phyloP scores from a whole-genome alignment of 2,888 invertebrate genomes.

The Chrysodeixis includens region DNA sequence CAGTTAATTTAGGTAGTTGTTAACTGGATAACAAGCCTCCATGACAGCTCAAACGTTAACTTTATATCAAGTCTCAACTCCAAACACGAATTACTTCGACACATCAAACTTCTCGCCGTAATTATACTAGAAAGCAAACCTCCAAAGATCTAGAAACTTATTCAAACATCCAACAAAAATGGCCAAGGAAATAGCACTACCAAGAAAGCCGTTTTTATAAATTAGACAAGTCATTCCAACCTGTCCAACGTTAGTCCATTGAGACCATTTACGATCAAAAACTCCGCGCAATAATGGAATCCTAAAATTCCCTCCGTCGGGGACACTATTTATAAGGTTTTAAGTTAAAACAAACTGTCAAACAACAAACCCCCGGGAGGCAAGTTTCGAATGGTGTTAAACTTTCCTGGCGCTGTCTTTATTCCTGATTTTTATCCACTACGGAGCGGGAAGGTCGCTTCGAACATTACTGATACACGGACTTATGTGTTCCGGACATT shows the following conservation, averaged over 20 bases:
- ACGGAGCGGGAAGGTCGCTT: conserved; percentile 21
- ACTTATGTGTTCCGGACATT: background rate
- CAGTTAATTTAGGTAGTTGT: too few species aligned
- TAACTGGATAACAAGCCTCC: background rate
- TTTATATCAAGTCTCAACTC: too few species aligned
- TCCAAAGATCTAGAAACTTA: background rate
- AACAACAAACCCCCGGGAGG: conserved; percentile 74
- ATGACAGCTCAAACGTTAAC: background rate
- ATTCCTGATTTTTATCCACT: conserved; percentile 73
- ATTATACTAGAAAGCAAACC: background rate
- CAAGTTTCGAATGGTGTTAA: conserved; percentile 74
- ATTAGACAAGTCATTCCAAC: conserved; percentile 39
- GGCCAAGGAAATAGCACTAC: background rate
- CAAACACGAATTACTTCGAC: too few species aligned
- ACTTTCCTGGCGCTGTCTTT: conserved; percentile 78
- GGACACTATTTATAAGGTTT: conserved; percentile 83
- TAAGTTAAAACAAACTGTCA: conserved; percentile 83
- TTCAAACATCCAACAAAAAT: conserved; percentile 1
- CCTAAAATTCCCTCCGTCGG: conserved; percentile 71
- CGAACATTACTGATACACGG: conserved; percentile 7
- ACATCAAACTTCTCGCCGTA: background rate
- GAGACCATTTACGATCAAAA: conserved; percentile 69
- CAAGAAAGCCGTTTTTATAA: background rate
- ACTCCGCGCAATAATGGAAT: conserved; percentile 71
- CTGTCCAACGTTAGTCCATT: conserved; percentile 53